Evolutionary conservation across 2,113 vertebrate species (phyloP).

Genomic region (Epinephelus lanceolatus): DNA sequence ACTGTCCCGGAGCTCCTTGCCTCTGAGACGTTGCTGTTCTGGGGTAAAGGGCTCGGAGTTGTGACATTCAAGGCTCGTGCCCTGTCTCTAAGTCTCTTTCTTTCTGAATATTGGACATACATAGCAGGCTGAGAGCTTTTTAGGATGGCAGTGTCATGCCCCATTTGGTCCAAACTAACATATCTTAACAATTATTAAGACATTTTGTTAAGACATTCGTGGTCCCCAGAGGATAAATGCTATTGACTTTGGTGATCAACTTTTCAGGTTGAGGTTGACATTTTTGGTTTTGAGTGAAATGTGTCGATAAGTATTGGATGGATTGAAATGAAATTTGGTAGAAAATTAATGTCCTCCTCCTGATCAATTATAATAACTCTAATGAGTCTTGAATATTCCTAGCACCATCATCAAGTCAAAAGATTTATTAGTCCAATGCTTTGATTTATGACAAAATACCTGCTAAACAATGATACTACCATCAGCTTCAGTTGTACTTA

Average conservation of each 20-base stretch:
- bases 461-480: neutral
- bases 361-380: no score
- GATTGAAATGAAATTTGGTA: neutral
- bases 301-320: neutral
- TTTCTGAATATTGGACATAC: neutral
- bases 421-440: neutral
- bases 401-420: neutral
- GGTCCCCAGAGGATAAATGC: neutral
- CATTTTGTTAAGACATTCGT: neutral
- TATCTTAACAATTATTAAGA: neutral
- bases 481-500: neutral
- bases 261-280: neutral
- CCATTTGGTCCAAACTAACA: neutral
- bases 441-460: neutral
- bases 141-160: neutral
- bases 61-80: slow-evolving; percentile 12
- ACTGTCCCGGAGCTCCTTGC: slow-evolving; percentile 13
- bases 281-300: neutral
- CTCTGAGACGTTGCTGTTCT: slow-evolving; percentile 34
- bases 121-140: neutral
- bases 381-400: neutral
- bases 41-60: slow-evolving; percentile 27
- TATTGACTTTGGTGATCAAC: neutral
- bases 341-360: neutral
- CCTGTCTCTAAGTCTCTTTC: neutral